Evolutionary conservation across 2,888 invertebrate species (phyloP), one percentile per base, ranked within the genome.

Genomic region (Cephus nigrinus): DNA sequence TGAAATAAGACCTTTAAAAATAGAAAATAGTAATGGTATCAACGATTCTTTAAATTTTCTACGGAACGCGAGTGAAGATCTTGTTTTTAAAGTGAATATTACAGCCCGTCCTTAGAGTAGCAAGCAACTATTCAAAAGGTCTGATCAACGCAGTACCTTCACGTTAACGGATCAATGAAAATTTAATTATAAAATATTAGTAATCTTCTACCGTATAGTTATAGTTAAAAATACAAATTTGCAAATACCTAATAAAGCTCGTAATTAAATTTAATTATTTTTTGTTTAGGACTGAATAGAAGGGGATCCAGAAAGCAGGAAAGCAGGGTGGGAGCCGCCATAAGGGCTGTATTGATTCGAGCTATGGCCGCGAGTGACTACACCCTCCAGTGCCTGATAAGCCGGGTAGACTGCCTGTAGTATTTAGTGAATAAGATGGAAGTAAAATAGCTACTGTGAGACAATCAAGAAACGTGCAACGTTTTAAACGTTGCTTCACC

Each of bases 321-420:
- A 40, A 5, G 55, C 23, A 55, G 74, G 77, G 75, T 79, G 82
- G 80, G 82, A 82, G 82, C 83, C 84, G 85, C 83, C 86, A 86
- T 84, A 85, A 84, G 85, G 82, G 82, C 85, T 81, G 87, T 89
- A 89, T 89, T 89, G 89, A 89, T 89, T 89, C 88, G 87, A 87
- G 86, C 86, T 83, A 89, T 89, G 89, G 89, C 89, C 86, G 87
- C 85, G 84, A 33, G 71, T 33, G 71, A 33, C 71, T 71, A 33
- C 71, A 71, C 71, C 71, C 71, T 15, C 33, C 71, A 33, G 71
- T 71, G 71, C 33, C 71, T 71, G 71, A 71, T 33, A 33, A 71
- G 23, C 55, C 55, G 55, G 55, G 55, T 55, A 55, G 55, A 55
- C 55, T 55, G 55, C 55, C 55, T 55, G 55, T 55, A 23, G 55